Conservation (phyloP, 2,797 vertebrate genomes). For the Pogonophryne albipinna region DNA sequence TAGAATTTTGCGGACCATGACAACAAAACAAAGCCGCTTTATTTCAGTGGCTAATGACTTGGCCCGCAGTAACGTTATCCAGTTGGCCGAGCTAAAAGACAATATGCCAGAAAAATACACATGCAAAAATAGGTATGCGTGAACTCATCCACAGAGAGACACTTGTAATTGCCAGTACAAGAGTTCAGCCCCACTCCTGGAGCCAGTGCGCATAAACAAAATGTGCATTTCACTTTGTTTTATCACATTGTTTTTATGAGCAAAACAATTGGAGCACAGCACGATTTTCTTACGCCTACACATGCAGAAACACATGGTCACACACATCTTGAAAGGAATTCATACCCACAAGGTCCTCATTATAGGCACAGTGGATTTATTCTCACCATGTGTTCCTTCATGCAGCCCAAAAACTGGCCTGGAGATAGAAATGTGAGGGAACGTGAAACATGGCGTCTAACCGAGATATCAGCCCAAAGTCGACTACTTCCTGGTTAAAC, state of each 20-base stretch:
- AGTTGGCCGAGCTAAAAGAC: conserved; percentile 54
- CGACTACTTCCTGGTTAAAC: background rate
- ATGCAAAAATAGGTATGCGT: conserved; percentile 62
- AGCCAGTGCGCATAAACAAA: conserved; percentile 31
- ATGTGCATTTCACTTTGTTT: conserved; percentile 31
- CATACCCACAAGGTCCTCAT: conserved; percentile 71
- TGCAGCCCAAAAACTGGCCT: conserved; percentile 32
- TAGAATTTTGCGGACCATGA: conserved; percentile 78
- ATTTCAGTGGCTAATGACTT: conserved; percentile 78
- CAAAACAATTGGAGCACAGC: background rate
- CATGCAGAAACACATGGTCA: conserved; percentile 39
- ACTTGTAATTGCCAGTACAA: conserved; percentile 42
- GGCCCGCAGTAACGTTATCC: conserved; percentile 56
- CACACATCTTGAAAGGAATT: conserved; percentile 56
- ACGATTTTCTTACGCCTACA: conserved; percentile 16
- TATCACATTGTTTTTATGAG: conserved; percentile 30
- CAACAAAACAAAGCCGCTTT: conserved; percentile 80
- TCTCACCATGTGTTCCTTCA: conserved; percentile 39
- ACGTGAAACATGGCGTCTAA: conserved; percentile 11
- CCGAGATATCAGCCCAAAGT: background rate
- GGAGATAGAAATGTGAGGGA: conserved; percentile 33
- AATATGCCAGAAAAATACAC: conserved; percentile 61
- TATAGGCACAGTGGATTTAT: conserved; percentile 46
- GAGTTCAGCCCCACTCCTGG: conserved; percentile 27
- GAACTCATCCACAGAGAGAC: conserved; percentile 59